A percentile compares a stretch with the other conserved stretches of the same genome.
These are phyloP conservation scores for Halcyon smyrnensis DNA, from an alignment of 2,797 vertebrate species.

Conservation along the genomic window DNA sequence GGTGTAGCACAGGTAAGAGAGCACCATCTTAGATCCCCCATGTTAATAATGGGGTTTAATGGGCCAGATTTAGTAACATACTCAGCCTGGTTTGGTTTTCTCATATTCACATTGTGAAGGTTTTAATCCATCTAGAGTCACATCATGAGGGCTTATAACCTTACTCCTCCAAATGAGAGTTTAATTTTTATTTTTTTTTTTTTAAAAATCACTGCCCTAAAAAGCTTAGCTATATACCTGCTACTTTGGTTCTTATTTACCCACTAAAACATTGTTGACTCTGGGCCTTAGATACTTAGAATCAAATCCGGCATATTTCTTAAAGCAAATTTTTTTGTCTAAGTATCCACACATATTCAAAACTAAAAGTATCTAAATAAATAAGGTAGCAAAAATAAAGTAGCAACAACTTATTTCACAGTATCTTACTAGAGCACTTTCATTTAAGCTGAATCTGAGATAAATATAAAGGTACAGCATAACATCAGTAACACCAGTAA, in stretches of 20 bases:
- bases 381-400: not conserved
- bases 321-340: not conserved
- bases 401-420: not conserved
- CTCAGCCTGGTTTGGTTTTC: not conserved
- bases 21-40: rapidly evolving
- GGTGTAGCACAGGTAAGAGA: not conserved
- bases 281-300: not conserved
- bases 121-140: rapidly evolving
- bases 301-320: not conserved
- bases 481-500: not conserved
- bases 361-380: not conserved
- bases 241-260: not conserved
- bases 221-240: not conserved
- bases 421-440: not conserved
- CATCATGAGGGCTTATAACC: not conserved
- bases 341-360: not conserved
- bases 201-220: not conserved
- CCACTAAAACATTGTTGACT: not conserved
- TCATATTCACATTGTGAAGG: not conserved
- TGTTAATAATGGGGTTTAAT: not conserved
- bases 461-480: rapidly evolving
- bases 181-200: not conserved
- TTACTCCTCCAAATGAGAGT: not conserved
- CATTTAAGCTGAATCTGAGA: not conserved
- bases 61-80: not conserved